Evolutionary conservation across 2,113 vertebrate genomes (phyloP).

Genomic region (Rhipidura dahli): DNA sequence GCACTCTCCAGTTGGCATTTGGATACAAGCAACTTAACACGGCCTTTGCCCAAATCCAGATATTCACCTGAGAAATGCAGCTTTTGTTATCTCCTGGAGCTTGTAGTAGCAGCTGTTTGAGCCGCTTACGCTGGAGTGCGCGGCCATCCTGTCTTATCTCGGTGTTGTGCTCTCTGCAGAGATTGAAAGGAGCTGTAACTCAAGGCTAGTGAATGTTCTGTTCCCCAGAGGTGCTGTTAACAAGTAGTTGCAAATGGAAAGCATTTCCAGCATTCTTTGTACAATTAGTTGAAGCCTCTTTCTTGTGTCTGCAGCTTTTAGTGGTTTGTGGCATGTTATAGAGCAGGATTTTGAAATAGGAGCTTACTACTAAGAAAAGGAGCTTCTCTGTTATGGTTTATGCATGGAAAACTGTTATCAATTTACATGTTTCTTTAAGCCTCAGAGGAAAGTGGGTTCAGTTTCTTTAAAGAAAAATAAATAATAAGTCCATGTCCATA

Average conservation of each 20-base stretch:
- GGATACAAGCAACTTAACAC: not conserved
- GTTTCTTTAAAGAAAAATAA: not conserved
- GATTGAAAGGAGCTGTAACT: constrained; percentile 17
- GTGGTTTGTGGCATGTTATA: not conserved
- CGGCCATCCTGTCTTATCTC: not conserved
- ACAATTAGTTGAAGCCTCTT: not conserved
- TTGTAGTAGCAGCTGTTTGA: not conserved
- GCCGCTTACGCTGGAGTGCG: not conserved
- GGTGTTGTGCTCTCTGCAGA: not conserved
- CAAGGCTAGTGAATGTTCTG: not conserved
- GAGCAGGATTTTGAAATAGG: constrained; percentile 18
- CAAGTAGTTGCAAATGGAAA: not conserved
- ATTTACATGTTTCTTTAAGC: constrained; percentile 34
- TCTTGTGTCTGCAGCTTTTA: not conserved
- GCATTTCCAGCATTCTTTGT: not conserved
- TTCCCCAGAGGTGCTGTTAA: constrained; percentile 7
- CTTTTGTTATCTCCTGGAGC: constrained; percentile 4
- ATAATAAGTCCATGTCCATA: not conserved
- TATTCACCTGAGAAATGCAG: constrained; percentile 23
- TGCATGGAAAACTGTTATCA: not conserved
- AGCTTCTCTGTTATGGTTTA: not conserved
- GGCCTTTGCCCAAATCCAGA: not conserved
- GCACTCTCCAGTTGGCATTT: not conserved
- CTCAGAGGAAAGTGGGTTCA: constrained; percentile 2
- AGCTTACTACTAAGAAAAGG: not conserved